Conservation (phyloP, 2,797 vertebrate genomes). For the Antennarius maculatus region DNA sequence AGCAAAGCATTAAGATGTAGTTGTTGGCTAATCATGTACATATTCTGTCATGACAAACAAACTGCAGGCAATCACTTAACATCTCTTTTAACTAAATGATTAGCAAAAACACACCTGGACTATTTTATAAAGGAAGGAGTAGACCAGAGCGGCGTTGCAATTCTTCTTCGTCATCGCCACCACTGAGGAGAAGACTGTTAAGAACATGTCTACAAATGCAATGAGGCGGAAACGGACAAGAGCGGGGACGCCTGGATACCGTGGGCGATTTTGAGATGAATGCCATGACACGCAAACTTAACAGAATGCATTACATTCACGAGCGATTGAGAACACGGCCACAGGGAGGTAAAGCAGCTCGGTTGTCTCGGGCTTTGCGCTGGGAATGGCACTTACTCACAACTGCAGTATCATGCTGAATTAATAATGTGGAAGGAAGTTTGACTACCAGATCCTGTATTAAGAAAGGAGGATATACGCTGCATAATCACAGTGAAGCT, state of each 20-base stretch:
- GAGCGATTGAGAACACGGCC: slow-evolving; percentile 53
- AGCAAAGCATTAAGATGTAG: too few relatives aligned
- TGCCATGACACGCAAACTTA: slow-evolving; percentile 26
- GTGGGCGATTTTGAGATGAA: slow-evolving; percentile 26
- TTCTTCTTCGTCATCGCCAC: slow-evolving; percentile 88
- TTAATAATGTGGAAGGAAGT: slow-evolving; percentile 62
- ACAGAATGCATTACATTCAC: slow-evolving; percentile 34
- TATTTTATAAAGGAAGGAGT: slow-evolving; percentile 86
- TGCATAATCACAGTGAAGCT: slow-evolving; percentile 28
- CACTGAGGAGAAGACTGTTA: slow-evolving; percentile 75
- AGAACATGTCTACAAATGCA: slow-evolving; percentile 39
- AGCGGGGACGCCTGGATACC: background rate
- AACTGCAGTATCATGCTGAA: slow-evolving; percentile 56
- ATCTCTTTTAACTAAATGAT: too few relatives aligned
- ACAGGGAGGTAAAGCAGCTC: slow-evolving; percentile 53
- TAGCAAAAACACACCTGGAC: slow-evolving; percentile 73
- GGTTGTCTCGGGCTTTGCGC: slow-evolving; percentile 41
- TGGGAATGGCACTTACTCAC: slow-evolving; percentile 57
- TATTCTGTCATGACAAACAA: too few relatives aligned
- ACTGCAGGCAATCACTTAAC: too few relatives aligned
- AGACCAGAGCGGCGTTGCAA: slow-evolving; percentile 84
- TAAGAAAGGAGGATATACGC: slow-evolving; percentile 21
- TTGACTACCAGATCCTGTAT: slow-evolving; percentile 32
- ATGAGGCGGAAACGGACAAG: background rate
- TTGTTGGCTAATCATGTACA: too few relatives aligned